Evolutionary conservation across 2,888 invertebrate species (phyloP), one percentile per base, ranked within the genome.

Genomic region (Tenthredo amoena): DNA sequence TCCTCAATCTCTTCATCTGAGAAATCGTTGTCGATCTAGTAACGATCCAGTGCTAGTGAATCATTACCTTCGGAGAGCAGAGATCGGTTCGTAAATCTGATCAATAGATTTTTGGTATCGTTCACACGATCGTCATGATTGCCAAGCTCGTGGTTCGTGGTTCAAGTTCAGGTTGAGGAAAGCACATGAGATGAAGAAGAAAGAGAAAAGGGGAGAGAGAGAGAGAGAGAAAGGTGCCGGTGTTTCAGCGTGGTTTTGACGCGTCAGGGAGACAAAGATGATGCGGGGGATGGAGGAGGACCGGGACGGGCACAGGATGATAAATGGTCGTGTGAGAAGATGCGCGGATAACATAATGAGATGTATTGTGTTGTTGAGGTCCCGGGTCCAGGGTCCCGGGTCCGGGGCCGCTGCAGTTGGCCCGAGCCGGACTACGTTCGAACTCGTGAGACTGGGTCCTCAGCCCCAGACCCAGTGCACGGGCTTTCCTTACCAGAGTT

Each of bases 321-420:
- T 92, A 91, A 92, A 92, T 92, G 90, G 90, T 89, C 87, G 87
- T 89, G 89, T 43, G 84, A 89, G 88, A 88, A 92, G 91, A 92
- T 92, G 90, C 91, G 89, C 91, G 92, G 92, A 92, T 92, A 92
- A 91, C 91, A 92, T 92, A 92, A 92, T 92, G 92, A 92, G 91
- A 89, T 89, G 91, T 90, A 92, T 92, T 92, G 92, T 92, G 90
- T 89, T 88, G 86, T 87, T 86, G 85, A 71, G 85, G 82, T 85
- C 85, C 85, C n/a, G 85, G 77, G 85, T 43, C 68, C 74, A 37
- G 43, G 71, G 68, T 71, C 72, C 40, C 10, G 87, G 87, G 88
- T 79, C 79, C 58, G 31, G 34, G 72, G 43, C 85, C 62, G 21
- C n/a, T 58, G 68, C 84, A 58, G 84, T 50, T 76, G 84, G 84